Evolutionary conservation across 2,797 vertebrate genomes (phyloP), one percentile per base, ranked within the genome.

Genomic region (Oryzias dopingdopingensis): DNA sequence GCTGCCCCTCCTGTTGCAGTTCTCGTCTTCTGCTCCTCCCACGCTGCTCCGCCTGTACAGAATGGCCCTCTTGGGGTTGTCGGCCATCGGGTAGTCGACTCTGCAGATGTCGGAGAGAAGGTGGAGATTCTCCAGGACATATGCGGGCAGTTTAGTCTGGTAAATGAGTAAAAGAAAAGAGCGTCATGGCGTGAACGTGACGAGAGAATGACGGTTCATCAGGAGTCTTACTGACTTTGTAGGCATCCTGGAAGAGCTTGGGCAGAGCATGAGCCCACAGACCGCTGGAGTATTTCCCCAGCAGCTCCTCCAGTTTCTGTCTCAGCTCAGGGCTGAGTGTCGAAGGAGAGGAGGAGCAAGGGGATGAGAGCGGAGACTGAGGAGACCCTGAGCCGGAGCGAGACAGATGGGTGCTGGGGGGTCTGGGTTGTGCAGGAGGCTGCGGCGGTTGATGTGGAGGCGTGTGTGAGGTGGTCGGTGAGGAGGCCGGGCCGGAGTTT

Each of bases 181-280:
- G 23, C 48, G 23, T 67, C 6, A 55, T 54, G 14, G 42, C 41
- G 20, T 17, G 22, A 37, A 70, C 0, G 4, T 7, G 14, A 1
- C 8, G 41, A 20, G 45, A 22, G 15, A 20, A 49, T 50, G 20
- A 61, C 0, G n/a, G 2, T 41, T 15, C 3, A 43, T 56, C 5
- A 43, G 20, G 42, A 58, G 14, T 43, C 20, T 32, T 47, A 76
- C 85, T 79, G 60, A 90, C 89, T 74, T 90, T 90, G 82, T 95
- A 97, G 2, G 90, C 90, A 56, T 97, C 95, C 86, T 95, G 93
- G 86, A 93, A 98, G 43, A 97, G 89, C 79, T 96, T 96, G 3
- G 97, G 96, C 48, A 98, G 92, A 0, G 96, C 96, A 8, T 95
- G 93, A 47, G 95, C 94, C 97, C 97, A 98, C 58, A 99, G 90